phyloP scores from a whole-genome alignment of 2,113 vertebrate genomes.

The Prunella fulvescens region DNA sequence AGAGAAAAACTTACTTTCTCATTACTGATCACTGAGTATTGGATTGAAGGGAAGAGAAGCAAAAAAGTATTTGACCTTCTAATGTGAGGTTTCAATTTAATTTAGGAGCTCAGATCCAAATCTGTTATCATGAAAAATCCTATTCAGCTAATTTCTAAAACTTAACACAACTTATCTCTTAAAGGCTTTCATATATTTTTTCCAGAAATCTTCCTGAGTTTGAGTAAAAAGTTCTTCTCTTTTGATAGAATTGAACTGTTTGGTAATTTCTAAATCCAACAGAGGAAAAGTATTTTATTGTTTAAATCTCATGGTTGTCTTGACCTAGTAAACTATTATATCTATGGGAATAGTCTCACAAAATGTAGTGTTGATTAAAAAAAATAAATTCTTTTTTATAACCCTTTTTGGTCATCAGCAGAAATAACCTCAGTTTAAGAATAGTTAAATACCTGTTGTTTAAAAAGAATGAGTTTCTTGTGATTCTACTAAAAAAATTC shows the following conservation, averaged over 20 bases:
- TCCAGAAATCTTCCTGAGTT: neutral
- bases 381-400: neutral
- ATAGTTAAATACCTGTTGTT: neutral
- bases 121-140: neutral
- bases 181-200: neutral
- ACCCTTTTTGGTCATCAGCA: accelerated
- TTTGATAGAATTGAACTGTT: neutral
- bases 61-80: neutral
- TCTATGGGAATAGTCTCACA: neutral
- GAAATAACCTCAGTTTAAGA: neutral
- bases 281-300: neutral
- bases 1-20: neutral
- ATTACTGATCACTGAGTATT: neutral
- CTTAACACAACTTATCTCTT: neutral
- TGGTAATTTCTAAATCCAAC: neutral
- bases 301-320: neutral
- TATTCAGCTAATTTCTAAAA: neutral
- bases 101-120: neutral
- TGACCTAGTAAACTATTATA: neutral
- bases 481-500: neutral
- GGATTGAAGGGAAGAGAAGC: neutral
- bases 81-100: neutral
- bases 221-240: neutral
- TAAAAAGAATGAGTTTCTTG: neutral
- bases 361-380: neutral